Percentiles rank a stretch among this genome's conserved stretches.
Evolutionary conservation across 2,113 vertebrate species (phyloP).

Genomic region (Zeus faber): DNA sequence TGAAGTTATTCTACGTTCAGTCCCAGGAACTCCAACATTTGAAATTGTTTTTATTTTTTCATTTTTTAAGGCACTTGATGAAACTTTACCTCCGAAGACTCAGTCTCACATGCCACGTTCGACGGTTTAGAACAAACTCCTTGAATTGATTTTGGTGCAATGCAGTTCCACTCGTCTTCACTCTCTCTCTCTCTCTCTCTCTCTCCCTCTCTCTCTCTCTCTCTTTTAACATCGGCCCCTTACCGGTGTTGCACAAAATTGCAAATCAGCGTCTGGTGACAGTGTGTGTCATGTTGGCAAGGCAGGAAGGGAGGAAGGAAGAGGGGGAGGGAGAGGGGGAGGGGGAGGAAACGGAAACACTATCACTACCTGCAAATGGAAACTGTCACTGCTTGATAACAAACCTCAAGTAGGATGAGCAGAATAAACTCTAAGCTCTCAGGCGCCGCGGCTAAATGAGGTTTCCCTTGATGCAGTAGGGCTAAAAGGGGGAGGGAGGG

Average conservation of each 20-base stretch:
- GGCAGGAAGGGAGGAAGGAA: slow-evolving; percentile 8
- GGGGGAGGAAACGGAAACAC: slow-evolving; percentile 26
- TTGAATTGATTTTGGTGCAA: slow-evolving; percentile 43
- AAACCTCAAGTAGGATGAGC: slow-evolving; percentile 47
- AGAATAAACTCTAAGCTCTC: slow-evolving; percentile 53
- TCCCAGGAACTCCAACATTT: no score
- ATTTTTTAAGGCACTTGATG: slow-evolving; percentile 41
- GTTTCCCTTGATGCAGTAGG: slow-evolving; percentile 42
- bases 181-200: slow-evolving; percentile 25
- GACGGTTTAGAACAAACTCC: slow-evolving; percentile 29
- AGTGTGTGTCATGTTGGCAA: slow-evolving; percentile 57
- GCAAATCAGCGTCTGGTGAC: slow-evolving; percentile 56
- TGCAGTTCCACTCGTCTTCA: slow-evolving; percentile 39
- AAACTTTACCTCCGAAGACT: slow-evolving; percentile 30
- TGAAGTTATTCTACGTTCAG: no score
- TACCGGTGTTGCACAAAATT: slow-evolving; percentile 55
- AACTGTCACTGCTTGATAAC: slow-evolving; percentile 65
- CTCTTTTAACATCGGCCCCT: slow-evolving; percentile 43
- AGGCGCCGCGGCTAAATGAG: slow-evolving; percentile 56
- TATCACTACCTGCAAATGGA: slow-evolving; percentile 65
- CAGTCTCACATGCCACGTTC: slow-evolving; percentile 31
- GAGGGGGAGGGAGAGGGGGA: background rate
- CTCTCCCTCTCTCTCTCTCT: no score
- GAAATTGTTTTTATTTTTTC: no score
- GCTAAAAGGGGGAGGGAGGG: slow-evolving; percentile 8